These are phyloP conservation scores for Chascanopsetta lugubris DNA, from an alignment of 2,113 vertebrate genomes.

Conservation along the genomic window DNA sequence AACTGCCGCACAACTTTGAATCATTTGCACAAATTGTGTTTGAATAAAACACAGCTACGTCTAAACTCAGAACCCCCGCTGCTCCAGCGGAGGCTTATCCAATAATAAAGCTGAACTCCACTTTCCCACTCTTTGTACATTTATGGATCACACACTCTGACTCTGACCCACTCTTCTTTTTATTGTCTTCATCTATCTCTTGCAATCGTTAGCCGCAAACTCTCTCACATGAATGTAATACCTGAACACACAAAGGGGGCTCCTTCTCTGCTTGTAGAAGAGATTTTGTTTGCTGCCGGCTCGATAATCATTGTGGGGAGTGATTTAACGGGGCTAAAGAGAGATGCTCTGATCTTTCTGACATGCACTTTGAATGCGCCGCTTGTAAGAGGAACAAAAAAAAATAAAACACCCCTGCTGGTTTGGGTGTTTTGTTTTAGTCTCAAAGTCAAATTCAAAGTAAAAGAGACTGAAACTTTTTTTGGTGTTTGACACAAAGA, in stretches of 20 bases:
- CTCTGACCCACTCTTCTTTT: constrained; percentile 4
- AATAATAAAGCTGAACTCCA: constrained; percentile 10
- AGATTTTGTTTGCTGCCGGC: constrained; percentile 44
- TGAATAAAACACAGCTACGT: constrained; percentile 1
- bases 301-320: constrained; percentile 47
- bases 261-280: constrained; percentile 18
- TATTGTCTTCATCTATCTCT: constrained; percentile 3
- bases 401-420: constrained; percentile 38
- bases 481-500: constrained; percentile 40
- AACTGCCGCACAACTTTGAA: neutral
- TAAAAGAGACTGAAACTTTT: constrained; percentile 50
- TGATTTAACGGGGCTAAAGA: constrained; percentile 54
- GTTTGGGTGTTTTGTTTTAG: constrained; percentile 53
- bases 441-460: constrained; percentile 61
- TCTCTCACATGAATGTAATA: neutral
- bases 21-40: constrained; percentile 27
- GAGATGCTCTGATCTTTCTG: constrained; percentile 60
- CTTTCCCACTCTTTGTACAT: constrained; percentile 6
- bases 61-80: constrained; percentile 16
- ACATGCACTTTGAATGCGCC: constrained; percentile 51
- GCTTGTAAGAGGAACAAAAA: constrained; percentile 51
- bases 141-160: neutral
- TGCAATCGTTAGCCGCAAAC: constrained; percentile 2
- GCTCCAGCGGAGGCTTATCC: constrained; percentile 17
- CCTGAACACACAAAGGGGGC: neutral